These are phyloP conservation scores for Dendrolimus punctatus DNA, from an alignment of 1,140 invertebrate genomes.

Conservation along the genomic window DNA sequence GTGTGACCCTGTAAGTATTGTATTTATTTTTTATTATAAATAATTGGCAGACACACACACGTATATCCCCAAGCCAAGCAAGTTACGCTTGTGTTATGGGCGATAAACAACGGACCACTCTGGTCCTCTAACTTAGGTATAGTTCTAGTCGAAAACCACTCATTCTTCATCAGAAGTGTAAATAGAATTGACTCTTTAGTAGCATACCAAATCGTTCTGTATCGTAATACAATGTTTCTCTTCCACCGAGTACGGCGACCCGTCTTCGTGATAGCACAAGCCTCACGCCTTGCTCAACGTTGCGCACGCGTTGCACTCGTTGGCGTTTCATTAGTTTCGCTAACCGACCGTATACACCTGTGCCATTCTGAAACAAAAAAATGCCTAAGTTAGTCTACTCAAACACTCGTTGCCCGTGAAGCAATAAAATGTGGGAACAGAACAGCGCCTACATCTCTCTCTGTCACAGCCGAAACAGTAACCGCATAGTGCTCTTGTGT, in stretches of 20 bases:
- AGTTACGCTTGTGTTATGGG: too few species aligned
- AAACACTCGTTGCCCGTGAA: background rate
- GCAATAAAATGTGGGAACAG: background rate
- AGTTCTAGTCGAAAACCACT: too few species aligned
- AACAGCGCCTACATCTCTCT: background rate
- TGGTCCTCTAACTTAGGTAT: too few species aligned
- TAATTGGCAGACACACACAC: too few species aligned
- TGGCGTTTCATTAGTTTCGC: conserved; percentile 76
- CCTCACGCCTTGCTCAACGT: conserved; percentile 77
- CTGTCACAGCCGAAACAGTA: too few species aligned
- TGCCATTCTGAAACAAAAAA: conserved; percentile 74
- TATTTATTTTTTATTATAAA: too few species aligned
- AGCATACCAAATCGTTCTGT: conserved; percentile 77
- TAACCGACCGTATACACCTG: conserved; percentile 78
- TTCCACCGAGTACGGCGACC: conserved; percentile 76
- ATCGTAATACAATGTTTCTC: conserved; percentile 81
- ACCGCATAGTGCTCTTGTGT: too few species aligned
- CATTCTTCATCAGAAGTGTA: too few species aligned
- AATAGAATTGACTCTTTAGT: background rate
- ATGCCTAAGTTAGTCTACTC: background rate
- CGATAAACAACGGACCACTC: too few species aligned
- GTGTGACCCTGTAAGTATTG: conserved; percentile 67
- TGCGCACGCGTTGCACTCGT: conserved; percentile 72
- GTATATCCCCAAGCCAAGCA: too few species aligned
- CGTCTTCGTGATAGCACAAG: conserved; percentile 70